phyloP scores from a whole-genome alignment of 53 echinoderm and acorn worm genomes.

The Echinarachnius parma region DNA sequence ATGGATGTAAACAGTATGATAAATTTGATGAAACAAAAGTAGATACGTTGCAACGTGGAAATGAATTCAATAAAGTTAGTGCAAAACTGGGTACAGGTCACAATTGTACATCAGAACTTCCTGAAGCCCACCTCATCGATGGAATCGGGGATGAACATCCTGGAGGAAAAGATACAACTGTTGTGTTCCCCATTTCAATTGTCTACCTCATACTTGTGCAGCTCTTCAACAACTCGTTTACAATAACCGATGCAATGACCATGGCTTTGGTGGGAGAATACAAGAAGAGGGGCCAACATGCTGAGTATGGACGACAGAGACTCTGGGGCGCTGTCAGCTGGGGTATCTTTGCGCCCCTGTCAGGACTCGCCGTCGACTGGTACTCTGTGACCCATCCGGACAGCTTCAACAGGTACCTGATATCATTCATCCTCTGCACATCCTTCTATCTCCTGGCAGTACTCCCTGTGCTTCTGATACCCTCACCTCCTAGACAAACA shows the following conservation, averaged over 20 bases:
- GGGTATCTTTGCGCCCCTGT: slow-evolving; percentile 51
- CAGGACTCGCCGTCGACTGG: slow-evolving; percentile 55
- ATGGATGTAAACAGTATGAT: too few relatives aligned
- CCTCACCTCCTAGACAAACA: not conserved
- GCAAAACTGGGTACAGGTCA: too few relatives aligned
- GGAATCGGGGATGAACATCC: too few relatives aligned
- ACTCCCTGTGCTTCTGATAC: not conserved
- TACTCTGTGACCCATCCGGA: slow-evolving; percentile 12
- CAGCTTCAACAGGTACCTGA: slow-evolving; percentile 24
- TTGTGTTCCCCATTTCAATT: too few relatives aligned
- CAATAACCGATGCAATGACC: slow-evolving; percentile 55
- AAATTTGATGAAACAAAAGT: too few relatives aligned
- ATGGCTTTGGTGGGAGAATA: slow-evolving; percentile 44
- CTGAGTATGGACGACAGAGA: slow-evolving; percentile 61
- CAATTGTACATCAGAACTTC: too few relatives aligned
- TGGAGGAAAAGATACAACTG: too few relatives aligned
- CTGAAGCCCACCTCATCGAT: too few relatives aligned
- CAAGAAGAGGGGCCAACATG: slow-evolving; percentile 21
- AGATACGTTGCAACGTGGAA: too few relatives aligned
- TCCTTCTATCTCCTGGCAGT: not conserved
- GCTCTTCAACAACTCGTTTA: too few relatives aligned
- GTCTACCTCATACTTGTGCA: too few relatives aligned
- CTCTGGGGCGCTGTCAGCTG: slow-evolving; percentile 67
- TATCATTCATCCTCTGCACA: not conserved
- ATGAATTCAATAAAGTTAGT: too few relatives aligned